phyloP scores from a whole-genome alignment of 1,140 invertebrate species.

The Caerostris darwini region DNA sequence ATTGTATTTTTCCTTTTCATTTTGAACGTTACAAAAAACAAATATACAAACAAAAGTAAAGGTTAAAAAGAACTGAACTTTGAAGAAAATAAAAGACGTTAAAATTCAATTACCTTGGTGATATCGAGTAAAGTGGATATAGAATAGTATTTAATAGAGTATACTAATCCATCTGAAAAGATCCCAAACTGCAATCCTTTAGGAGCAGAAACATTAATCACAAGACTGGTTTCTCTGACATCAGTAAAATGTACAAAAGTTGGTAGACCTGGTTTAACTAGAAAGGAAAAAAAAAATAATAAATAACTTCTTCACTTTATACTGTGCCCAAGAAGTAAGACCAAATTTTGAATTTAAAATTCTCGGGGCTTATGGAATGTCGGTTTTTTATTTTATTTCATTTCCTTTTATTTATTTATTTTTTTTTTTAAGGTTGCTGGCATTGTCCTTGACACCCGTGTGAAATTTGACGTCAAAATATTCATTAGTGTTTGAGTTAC shows the following conservation, averaged over 20 bases:
- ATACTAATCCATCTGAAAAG: not conserved
- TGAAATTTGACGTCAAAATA: too few species aligned
- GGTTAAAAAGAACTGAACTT: too few species aligned
- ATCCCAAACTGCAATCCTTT: constrained; percentile 44
- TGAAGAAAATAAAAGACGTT: too few species aligned
- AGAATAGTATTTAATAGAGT: constrained; percentile 2
- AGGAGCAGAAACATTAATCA: constrained; percentile 21
- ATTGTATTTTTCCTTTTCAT: too few species aligned
- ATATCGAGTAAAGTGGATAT: not conserved
- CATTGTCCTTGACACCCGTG: too few species aligned
- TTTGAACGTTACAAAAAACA: too few species aligned
- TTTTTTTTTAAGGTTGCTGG: not conserved
- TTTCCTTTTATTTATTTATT: not conserved
- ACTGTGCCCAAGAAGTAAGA: too few species aligned
- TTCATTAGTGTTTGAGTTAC: too few species aligned
- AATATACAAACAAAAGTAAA: too few species aligned
- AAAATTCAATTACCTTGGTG: not conserved
- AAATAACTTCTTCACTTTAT: not conserved
- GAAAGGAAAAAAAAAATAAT: not conserved
- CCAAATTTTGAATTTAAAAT: not conserved
- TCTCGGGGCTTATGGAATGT: too few species aligned
- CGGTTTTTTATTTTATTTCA: not conserved
- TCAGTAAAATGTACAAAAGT: not conserved
- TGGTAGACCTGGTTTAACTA: constrained; percentile 60
- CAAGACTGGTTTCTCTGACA: constrained; percentile 28